Conservation (phyloP, 2,888 invertebrate species). For the Synergus laeviventris region DNA sequence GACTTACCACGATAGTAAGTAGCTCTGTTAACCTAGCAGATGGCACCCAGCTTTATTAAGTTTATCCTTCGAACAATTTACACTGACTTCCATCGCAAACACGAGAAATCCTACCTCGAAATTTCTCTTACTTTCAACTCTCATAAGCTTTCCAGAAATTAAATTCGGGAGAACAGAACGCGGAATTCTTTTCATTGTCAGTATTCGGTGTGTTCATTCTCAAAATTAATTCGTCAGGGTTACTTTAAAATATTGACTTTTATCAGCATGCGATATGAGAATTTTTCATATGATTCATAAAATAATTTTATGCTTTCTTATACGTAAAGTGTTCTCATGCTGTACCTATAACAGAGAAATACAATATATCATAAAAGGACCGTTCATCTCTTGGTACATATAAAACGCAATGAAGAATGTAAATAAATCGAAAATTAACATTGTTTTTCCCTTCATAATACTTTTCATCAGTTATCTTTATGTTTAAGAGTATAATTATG, state of each 20-base stretch:
- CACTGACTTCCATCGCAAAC: not conserved
- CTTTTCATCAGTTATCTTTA: not conserved
- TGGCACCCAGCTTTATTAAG: slow-evolving; percentile 45
- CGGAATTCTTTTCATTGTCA: not conserved
- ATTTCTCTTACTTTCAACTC: not conserved
- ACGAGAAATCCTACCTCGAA: slow-evolving; percentile 9
- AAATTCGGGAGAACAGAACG: not conserved
- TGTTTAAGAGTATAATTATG: too few relatives aligned
- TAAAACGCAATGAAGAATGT: not conserved
- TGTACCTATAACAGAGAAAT: not conserved
- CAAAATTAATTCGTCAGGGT: too few relatives aligned
- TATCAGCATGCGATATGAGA: not conserved
- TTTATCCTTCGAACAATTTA: slow-evolving; percentile 40
- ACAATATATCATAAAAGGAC: too few relatives aligned
- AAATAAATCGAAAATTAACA: not conserved
- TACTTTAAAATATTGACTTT: too few relatives aligned
- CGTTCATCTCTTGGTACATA: too few relatives aligned
- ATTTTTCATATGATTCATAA: not conserved
- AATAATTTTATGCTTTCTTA: not conserved
- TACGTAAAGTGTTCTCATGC: not conserved
- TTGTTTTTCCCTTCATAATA: not conserved
- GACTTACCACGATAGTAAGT: slow-evolving; percentile 50
- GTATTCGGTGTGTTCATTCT: too few relatives aligned
- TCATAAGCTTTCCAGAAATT: not conserved
- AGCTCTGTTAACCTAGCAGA: slow-evolving; percentile 52